Evolutionary conservation across 2,888 invertebrate genomes (phyloP), one percentile per base, ranked within the genome.

Genomic region (Chymomyza fuscimana): DNA sequence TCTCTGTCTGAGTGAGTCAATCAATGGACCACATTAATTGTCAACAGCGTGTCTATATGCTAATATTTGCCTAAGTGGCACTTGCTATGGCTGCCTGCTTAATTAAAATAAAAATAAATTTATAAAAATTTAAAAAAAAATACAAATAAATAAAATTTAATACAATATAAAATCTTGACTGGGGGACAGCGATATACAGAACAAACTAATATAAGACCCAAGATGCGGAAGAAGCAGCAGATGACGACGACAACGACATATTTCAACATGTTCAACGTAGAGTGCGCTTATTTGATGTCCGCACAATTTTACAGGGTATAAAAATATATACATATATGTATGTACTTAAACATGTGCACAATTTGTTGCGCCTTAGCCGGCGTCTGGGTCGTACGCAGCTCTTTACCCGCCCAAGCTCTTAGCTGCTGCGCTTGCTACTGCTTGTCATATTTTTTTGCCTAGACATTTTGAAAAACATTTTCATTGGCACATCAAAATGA

Each of bases 401-500:
- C 40, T 12, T 10, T 46, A 12, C 40, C 12, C 40, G 40, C 12
- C 40, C 40, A 1, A 4, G 40, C 2, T 36, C 36, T 9, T 36
- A 36, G 9, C 32, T 32, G 32, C 19, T 19, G 19, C 19, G 19
- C 19, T 19, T 19, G 2, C 32, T 32, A 0, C 32, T 32, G 32
- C 0, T 6, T 32, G 32, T 32, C 40, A 40, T 40, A 40, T 40
- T 15, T 4, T n/a, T 52, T 72, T 62, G 61, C 63, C 65, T 72
- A 63, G 65, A 72, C 62, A 65, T 51, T 64, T 56, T 60, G 67
- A 40, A 74, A 75, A 63, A 67, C 75, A 70, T 76, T 78, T 80
- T 76, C 78, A 80, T 73, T 76, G 73, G 77, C 73, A 86, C 81
- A 77, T 80, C 75, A 72, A 73, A 82, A 77, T 78, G 74, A 78